phyloP scores from a whole-genome alignment of 2,113 vertebrate genomes.

The Arizona elegans region DNA sequence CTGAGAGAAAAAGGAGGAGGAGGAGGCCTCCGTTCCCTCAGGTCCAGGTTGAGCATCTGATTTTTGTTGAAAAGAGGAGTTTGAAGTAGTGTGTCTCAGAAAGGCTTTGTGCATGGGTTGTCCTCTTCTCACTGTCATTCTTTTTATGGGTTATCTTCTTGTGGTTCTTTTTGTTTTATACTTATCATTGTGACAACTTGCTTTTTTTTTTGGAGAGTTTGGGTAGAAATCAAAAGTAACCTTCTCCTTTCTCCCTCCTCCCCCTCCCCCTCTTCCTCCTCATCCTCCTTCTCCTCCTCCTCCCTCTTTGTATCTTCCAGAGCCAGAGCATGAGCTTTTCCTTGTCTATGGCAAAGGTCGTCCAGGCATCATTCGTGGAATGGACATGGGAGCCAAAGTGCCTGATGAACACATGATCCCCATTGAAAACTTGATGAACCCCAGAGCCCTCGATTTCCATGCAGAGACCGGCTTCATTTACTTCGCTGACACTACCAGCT shows the following conservation, averaged over 20 bases:
- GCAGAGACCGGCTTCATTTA: constrained; percentile 92
- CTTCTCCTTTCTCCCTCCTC: fast-evolving
- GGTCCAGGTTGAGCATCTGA: neutral
- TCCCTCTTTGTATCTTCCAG: constrained; percentile 60
- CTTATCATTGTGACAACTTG: neutral
- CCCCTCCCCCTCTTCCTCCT: neutral
- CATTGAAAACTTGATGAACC: constrained; percentile 97
- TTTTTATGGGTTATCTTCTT: neutral
- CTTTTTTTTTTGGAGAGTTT: neutral
- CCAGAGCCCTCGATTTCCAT: constrained; percentile 91
- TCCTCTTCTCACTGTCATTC: neutral
- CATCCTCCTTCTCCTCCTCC: neutral
- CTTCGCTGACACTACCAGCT: constrained; percentile 94
- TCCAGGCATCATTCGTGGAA: constrained; percentile 92
- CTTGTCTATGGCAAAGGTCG: constrained; percentile 94
- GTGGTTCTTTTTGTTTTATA: neutral
- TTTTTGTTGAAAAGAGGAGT: no score
- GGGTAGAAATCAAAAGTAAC: neutral
- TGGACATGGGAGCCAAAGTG: constrained; percentile 94
- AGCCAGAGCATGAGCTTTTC: constrained; percentile 93
- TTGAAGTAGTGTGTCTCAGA: neutral
- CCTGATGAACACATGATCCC: constrained; percentile 98
- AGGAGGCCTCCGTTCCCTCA: neutral
- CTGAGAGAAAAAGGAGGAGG: neutral
- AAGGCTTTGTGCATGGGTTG: neutral